phyloP scores from a whole-genome alignment of 2,113 vertebrate species.

The Felis catus region DNA sequence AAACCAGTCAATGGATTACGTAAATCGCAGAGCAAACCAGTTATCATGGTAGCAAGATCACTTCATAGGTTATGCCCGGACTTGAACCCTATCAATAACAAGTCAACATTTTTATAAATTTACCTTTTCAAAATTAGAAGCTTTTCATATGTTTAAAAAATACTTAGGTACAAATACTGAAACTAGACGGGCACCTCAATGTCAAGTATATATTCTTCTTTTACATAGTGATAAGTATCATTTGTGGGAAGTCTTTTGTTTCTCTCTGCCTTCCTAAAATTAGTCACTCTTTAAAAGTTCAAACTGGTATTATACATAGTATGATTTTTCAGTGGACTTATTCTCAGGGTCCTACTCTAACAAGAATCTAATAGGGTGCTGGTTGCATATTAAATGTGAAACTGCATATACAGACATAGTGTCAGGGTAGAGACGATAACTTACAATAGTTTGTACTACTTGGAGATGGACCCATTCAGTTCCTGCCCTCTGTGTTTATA shows the following conservation, averaged over 20 bases:
- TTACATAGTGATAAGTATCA: conserved; percentile 58
- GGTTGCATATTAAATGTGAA: conserved; percentile 16
- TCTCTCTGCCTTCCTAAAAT: conserved; percentile 38
- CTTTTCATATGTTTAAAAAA: conserved; percentile 43
- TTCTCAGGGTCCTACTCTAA: conserved; percentile 80
- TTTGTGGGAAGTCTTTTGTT: neutral
- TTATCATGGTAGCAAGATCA: neutral
- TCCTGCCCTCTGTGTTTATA: neutral
- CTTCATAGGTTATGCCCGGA: conserved; percentile 27
- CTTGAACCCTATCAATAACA: conserved; percentile 43
- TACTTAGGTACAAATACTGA: conserved; percentile 57
- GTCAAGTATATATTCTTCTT: conserved; percentile 69
- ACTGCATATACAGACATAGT: neutral
- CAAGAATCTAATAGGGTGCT: conserved; percentile 45
- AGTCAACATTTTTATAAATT: conserved; percentile 53
- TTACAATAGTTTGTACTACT: neutral
- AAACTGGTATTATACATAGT: conserved; percentile 56
- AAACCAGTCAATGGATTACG: fast-evolving
- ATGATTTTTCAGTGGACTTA: conserved; percentile 63
- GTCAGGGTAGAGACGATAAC: neutral
- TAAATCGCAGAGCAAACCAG: neutral
- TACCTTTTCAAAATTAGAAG: conserved; percentile 54
- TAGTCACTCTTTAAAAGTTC: conserved; percentile 60
- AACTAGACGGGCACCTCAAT: conserved; percentile 61
- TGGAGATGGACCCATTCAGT: conserved; percentile 5